Conservation (phyloP, 2,113 vertebrate species). For the Otus sunia region DNA sequence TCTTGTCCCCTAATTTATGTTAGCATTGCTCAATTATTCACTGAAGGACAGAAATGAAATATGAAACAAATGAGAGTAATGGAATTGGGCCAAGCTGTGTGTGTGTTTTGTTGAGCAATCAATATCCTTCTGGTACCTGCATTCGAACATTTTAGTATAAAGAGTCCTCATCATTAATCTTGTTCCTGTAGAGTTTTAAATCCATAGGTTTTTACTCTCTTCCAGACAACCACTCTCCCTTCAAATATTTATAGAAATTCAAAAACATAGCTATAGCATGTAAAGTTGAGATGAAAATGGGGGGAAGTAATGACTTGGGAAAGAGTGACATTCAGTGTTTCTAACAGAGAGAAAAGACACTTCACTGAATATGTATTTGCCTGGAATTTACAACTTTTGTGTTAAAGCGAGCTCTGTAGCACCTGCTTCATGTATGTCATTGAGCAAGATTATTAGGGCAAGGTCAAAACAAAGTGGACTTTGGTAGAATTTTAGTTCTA, state of each 20-base stretch:
- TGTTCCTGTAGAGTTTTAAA: neutral
- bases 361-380: neutral
- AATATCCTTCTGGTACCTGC: slow-evolving; percentile 36
- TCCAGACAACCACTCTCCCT: neutral
- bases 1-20: slow-evolving; percentile 43
- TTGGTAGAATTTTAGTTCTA: neutral
- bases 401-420: neutral
- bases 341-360: neutral
- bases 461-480: neutral
- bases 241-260: neutral
- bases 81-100: neutral
- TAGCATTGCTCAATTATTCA: slow-evolving; percentile 27
- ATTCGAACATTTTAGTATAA: neutral
- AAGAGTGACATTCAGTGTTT: neutral
- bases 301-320: neutral
- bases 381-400: neutral
- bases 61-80: neutral
- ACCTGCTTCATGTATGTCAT: neutral
- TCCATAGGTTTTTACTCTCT: neutral
- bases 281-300: neutral
- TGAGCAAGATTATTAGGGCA: neutral
- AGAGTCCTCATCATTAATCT: neutral
- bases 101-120: slow-evolving; percentile 40
- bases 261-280: neutral
- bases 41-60: slow-evolving; percentile 28